A percentile compares a stretch with the other conserved stretches of the same genome.
Evolutionary conservation across 2,797 vertebrate genomes (phyloP).

Genomic region (Neomorphus geoffroyi): DNA sequence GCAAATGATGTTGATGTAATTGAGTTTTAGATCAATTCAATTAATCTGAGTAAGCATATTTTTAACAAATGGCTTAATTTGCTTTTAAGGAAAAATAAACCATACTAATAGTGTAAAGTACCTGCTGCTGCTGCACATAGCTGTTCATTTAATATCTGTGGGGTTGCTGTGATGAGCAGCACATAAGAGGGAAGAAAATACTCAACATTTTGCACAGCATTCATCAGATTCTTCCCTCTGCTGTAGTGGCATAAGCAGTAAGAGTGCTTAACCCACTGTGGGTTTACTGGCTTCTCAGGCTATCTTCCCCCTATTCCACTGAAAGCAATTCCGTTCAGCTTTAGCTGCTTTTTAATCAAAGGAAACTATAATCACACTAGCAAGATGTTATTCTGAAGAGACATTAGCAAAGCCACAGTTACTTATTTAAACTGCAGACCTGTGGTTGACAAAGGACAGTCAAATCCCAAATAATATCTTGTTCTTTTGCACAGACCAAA

Average conservation of each 20-base stretch:
- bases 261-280: slow-evolving; percentile 39
- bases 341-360: slow-evolving; percentile 61
- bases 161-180: slow-evolving; percentile 30
- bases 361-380: slow-evolving; percentile 46
- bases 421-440: slow-evolving; percentile 48
- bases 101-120: not conserved
- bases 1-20: not conserved
- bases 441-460: not conserved
- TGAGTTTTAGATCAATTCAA: slow-evolving; percentile 19
- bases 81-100: slow-evolving; percentile 30
- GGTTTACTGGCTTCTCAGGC: not conserved
- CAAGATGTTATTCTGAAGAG: slow-evolving; percentile 60
- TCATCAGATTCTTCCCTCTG: slow-evolving; percentile 3
- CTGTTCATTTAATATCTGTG: not conserved
- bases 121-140: not conserved
- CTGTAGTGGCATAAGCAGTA: not conserved
- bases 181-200: not conserved
- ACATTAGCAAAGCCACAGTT: slow-evolving; percentile 26
- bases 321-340: not conserved
- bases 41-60: slow-evolving; percentile 13
- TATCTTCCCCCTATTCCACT: not conserved
- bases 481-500: slow-evolving; percentile 17
- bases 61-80: slow-evolving; percentile 33
- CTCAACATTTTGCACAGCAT: not conserved
- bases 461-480: slow-evolving; percentile 1